phyloP scores from a whole-genome alignment of 1,140 invertebrate species.

The Zaprionus capensis region DNA sequence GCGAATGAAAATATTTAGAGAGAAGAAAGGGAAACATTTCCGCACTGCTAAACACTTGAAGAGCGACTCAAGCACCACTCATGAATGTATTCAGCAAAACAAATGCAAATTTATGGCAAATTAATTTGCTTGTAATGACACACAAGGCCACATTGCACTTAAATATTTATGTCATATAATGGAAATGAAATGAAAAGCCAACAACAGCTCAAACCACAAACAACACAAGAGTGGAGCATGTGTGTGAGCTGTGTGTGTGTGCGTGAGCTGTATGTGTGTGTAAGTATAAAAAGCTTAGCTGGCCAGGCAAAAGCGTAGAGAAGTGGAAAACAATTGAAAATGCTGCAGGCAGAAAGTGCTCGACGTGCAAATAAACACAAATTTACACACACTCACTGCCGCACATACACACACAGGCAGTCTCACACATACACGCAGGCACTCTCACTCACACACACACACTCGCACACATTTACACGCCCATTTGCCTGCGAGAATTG shows the following conservation, averaged over 20 bases:
- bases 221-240: constrained; percentile 5
- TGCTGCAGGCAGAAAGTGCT: constrained; percentile 4
- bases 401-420: not conserved
- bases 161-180: constrained; percentile 68
- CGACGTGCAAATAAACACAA: constrained; percentile 28
- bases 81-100: constrained; percentile 42
- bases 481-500: not conserved
- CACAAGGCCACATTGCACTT: constrained; percentile 42
- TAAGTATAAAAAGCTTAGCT: constrained; percentile 36
- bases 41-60: constrained; percentile 19
- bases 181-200: constrained; percentile 66
- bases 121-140: constrained; percentile 66
- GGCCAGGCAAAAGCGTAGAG: constrained; percentile 22
- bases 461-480: constrained; percentile 1
- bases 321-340: constrained; percentile 34
- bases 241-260: not conserved
- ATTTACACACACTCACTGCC: constrained; percentile 19
- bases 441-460: constrained; percentile 3
- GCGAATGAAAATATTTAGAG: constrained; percentile 42
- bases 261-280: not conserved
- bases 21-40: not conserved
- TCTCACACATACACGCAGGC: not conserved
- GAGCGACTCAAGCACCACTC: constrained; percentile 10
- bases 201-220: constrained; percentile 12
- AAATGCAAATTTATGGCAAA: constrained; percentile 71